Percentiles rank a stretch among this genome's conserved stretches.
phyloP scores from a whole-genome alignment of 2,797 vertebrate species.

The Paedocypris micromegethes region DNA sequence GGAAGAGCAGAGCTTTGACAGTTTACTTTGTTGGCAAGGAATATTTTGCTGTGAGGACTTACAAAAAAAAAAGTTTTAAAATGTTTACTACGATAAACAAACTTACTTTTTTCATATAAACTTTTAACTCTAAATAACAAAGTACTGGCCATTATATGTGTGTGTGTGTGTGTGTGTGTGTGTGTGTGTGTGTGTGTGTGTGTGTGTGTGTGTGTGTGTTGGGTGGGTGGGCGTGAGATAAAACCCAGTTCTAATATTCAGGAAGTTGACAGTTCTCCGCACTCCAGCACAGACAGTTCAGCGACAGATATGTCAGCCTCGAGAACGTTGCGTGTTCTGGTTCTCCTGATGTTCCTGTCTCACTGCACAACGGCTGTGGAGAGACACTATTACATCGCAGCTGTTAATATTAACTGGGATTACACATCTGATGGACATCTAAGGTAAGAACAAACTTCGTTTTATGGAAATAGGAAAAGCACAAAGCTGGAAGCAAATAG shows the following conservation, averaged over 20 bases:
- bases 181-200: slow-evolving; percentile 19
- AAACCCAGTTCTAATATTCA: slow-evolving; percentile 50
- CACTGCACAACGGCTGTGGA: slow-evolving; percentile 48
- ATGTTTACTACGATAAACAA: not conserved
- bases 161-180: slow-evolving; percentile 1
- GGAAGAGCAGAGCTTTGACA: not conserved
- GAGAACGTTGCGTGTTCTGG: slow-evolving; percentile 45
- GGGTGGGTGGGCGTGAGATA: slow-evolving; percentile 53
- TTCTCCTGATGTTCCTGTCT: slow-evolving; percentile 52
- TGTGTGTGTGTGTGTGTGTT: slow-evolving; percentile 14
- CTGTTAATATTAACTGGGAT: slow-evolving; percentile 69
- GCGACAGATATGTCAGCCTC: slow-evolving; percentile 58
- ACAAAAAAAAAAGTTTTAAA: not conserved
- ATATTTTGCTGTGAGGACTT: too few relatives aligned
- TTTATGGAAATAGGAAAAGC: not conserved
- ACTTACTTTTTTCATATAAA: too few relatives aligned
- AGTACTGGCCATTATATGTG: too few relatives aligned
- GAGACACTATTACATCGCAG: slow-evolving; percentile 71
- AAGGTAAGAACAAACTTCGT: slow-evolving; percentile 52
- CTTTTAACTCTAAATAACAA: too few relatives aligned
- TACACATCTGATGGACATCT: slow-evolving; percentile 56
- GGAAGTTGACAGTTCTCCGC: slow-evolving; percentile 48
- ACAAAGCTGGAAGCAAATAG: too few relatives aligned
- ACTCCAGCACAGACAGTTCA: slow-evolving; percentile 35
- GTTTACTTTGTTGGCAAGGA: too few relatives aligned